Evolutionary conservation across 2,797 vertebrate species (phyloP).

Genomic region (Vespertilio murinus): DNA sequence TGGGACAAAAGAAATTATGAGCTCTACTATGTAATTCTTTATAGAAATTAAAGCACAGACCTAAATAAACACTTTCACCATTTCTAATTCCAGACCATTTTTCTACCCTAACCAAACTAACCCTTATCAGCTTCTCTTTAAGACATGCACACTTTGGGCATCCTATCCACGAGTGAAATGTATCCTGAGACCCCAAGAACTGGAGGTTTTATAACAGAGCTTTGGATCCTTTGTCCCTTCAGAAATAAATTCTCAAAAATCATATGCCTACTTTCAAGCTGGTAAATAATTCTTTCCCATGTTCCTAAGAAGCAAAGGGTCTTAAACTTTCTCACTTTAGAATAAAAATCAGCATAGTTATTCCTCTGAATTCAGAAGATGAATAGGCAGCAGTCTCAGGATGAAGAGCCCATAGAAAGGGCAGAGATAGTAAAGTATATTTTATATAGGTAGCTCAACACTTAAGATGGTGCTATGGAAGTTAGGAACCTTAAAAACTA

Average conservation of each 20-base stretch:
- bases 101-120: not conserved
- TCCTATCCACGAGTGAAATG: not conserved
- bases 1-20: slow-evolving; percentile 10
- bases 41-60: not conserved
- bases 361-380: not conserved
- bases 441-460: not conserved
- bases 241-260: slow-evolving; percentile 18
- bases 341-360: slow-evolving; percentile 1
- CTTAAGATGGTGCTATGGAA: not conserved
- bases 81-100: not conserved
- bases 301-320: slow-evolving; percentile 30
- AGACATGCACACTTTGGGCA: not conserved
- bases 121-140: not conserved
- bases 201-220: not conserved
- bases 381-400: not conserved
- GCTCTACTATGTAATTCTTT: not conserved
- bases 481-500: not conserved
- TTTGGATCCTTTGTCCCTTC: not conserved
- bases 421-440: not conserved
- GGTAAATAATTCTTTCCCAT: not conserved
- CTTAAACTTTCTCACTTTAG: not conserved
- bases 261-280: not conserved
- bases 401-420: not conserved
- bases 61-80: not conserved
- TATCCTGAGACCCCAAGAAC: not conserved